Percentiles rank a stretch among this genome's conserved stretches.
phyloP scores from a whole-genome alignment of 2,797 vertebrate genomes.

The Heterohyrax brucei region DNA sequence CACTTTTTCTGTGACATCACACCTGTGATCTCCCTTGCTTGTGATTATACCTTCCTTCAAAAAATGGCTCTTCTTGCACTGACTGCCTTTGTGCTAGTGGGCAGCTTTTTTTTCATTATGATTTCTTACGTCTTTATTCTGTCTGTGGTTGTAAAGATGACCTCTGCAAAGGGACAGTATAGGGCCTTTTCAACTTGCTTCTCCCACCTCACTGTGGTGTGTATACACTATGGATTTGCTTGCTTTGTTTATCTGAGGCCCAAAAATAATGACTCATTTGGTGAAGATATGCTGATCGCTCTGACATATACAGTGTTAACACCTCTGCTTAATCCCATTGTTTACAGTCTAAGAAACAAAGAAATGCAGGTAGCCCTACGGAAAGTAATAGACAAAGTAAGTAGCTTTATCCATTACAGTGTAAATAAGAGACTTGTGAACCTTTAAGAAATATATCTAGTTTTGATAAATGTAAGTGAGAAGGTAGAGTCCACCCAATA shows the following conservation, averaged over 20 bases:
- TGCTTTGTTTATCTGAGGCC: conserved; percentile 75
- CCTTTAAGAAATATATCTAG: not conserved
- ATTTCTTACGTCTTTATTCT: conserved; percentile 76
- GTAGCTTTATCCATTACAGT: not conserved
- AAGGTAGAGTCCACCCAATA: not conserved
- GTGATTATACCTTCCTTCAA: conserved; percentile 56
- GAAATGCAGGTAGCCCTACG: not conserved
- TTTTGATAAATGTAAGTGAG: conserved; percentile 24
- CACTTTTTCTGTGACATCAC: conserved; percentile 79
- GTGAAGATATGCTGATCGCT: conserved; percentile 72
- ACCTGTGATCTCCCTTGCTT: conserved; percentile 71
- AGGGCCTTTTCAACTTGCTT: conserved; percentile 79
- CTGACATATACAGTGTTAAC: conserved; percentile 74
- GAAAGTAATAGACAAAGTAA: not conserved
- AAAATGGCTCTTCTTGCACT: conserved; percentile 14
- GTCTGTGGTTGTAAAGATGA: conserved; percentile 54
- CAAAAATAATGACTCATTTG: conserved; percentile 17
- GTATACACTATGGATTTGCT: conserved; percentile 76
- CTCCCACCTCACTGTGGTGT: conserved; percentile 74
- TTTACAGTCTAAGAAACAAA: conserved; percentile 76
- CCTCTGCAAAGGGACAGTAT: conserved; percentile 66
- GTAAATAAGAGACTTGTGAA: not conserved
- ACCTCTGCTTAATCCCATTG: conserved; percentile 77
- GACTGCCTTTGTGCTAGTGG: conserved; percentile 61
- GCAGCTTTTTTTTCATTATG: conserved; percentile 76